Evolutionary conservation across 2,113 vertebrate species (phyloP).

Genomic region (Bucco capensis): DNA sequence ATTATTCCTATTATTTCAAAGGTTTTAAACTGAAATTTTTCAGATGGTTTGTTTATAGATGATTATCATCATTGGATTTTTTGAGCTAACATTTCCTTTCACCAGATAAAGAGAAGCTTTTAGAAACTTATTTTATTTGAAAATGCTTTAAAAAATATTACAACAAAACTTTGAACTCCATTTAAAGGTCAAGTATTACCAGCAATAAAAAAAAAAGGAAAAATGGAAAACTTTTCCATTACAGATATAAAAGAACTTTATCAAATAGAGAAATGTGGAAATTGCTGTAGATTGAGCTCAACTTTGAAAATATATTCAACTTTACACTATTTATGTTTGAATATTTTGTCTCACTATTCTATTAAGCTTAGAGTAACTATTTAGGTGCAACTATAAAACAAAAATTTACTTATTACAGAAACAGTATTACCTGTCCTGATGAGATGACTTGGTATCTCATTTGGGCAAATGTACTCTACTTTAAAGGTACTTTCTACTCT

Average conservation of each 20-base stretch:
- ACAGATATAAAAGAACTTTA: not conserved
- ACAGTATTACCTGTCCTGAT: not conserved
- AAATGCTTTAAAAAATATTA: not conserved
- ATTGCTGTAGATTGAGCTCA: not conserved
- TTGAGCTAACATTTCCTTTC: not conserved
- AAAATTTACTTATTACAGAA: not conserved
- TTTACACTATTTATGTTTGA: not conserved
- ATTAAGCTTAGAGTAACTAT: not conserved
- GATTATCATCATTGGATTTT: not conserved
- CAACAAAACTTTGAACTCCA: not conserved
- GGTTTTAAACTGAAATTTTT: constrained; percentile 18
- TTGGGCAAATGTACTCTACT: not conserved
- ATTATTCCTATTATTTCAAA: not conserved
- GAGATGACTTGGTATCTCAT: not conserved
- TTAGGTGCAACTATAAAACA: not conserved
- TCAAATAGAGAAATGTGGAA: not conserved
- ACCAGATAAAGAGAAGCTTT: not conserved
- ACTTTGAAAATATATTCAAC: not conserved
- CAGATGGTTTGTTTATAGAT: not conserved
- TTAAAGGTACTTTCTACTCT: not conserved
- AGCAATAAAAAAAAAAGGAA: not conserved
- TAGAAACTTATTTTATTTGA: not conserved
- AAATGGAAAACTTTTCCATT: not conserved
- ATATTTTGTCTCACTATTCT: not conserved
- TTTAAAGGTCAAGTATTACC: not conserved